A percentile compares a stretch with the other conserved stretches of the same genome.
These are phyloP conservation scores for Strongylocentrotus purpuratus DNA, from an alignment of 35 echinoderm and acorn worm genomes.

Conservation along the genomic window DNA sequence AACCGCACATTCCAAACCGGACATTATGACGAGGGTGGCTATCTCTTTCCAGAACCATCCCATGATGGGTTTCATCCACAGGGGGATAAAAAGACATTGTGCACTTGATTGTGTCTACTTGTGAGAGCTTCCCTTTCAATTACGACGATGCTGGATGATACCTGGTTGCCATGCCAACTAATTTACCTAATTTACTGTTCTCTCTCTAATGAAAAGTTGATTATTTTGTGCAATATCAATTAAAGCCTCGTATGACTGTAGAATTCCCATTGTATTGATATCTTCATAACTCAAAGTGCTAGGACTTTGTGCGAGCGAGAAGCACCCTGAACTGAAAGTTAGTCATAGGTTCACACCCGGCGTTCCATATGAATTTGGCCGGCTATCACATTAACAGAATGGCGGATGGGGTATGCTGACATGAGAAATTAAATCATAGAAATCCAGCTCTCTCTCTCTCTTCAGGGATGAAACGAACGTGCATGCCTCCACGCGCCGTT, in stretches of 20 bases:
- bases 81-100: not conserved
- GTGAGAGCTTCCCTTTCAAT: slow-evolving; percentile 14
- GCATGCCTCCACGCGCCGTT: not conserved
- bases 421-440: slow-evolving; percentile 32
- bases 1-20: not conserved
- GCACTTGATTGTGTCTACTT: not conserved
- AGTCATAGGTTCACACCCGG: not conserved
- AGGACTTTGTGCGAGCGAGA: not conserved
- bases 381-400: not conserved
- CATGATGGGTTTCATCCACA: not conserved
- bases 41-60: not conserved
- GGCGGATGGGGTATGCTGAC: not conserved
- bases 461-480: not conserved
- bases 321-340: not conserved
- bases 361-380: not conserved
- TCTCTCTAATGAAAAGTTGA: not conserved
- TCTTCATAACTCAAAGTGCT: not conserved
- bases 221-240: not conserved
- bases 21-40: not conserved
- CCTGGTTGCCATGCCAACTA: slow-evolving; percentile 8
- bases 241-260: not conserved
- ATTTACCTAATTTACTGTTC: not conserved
- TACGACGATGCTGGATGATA: not conserved
- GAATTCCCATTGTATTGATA: not conserved
- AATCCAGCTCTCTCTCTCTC: not conserved